Evolutionary conservation across 2,113 vertebrate species (phyloP), one percentile per base, ranked within the genome.

Genomic region (Clupea harengus): DNA sequence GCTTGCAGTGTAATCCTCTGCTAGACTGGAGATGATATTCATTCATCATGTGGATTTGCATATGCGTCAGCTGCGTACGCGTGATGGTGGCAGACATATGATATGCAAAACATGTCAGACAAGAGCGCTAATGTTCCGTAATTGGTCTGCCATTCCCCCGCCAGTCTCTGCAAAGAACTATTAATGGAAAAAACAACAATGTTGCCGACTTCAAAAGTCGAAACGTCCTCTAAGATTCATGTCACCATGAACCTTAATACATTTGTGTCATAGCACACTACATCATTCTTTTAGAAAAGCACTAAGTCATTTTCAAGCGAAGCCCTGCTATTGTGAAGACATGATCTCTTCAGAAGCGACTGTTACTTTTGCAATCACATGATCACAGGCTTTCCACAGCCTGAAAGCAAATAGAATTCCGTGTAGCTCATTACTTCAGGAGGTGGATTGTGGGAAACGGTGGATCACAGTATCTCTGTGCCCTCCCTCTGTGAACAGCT

Each of bases 11-110:
- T 67, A 67, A 67, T 67, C 64, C 64, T 28, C 25, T 67, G 64
- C n/a, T 6, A 6, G 64, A 28, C 64, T 67, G 64, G 4, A 67
- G 64, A n/a, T 8, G 64, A 28, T 67, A 25, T 28, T 67, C 64
- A 67, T 67, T 67, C 64, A 67, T 67, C 64, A 28, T 67, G n/a
- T 28, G n/a, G 85, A 92, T 93, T 92, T 90, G 87, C 90, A 92
- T 90, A 84, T 86, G 90, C 88, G 92, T 92, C 93, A 92, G 84
- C 64, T 89, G 85, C 86, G 88, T 86, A 89, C 83, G 88, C 88
- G 72, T 85, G 39, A 86, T 87, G 64, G n/a, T 67, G 89, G 75
- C 82, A 86, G 57, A 90, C 88, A 91, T 88, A 57, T 83, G 78
- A 75, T 54, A 92, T 85, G 89, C 91, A 91, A 91, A 92, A 49